Conservation (phyloP, 2,888 invertebrate species). For the Nomada fabriciana region DNA sequence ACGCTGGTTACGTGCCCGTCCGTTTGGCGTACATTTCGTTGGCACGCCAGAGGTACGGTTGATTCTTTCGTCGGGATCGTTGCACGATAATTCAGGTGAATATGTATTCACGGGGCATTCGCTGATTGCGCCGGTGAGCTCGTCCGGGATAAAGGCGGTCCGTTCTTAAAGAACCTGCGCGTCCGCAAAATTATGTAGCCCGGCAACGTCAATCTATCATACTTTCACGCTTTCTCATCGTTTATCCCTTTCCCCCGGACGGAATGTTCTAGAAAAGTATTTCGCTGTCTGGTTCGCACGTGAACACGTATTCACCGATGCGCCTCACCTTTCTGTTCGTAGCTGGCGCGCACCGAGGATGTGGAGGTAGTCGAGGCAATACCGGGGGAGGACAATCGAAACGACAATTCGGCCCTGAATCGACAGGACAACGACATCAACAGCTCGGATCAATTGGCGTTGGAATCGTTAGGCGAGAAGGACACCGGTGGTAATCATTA, state of each 20-base stretch:
- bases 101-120: slow-evolving; percentile 25
- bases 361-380: slow-evolving; percentile 89
- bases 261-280: slow-evolving; percentile 29
- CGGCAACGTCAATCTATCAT: slow-evolving; percentile 55
- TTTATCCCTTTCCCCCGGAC: slow-evolving; percentile 35
- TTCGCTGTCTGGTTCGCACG: slow-evolving; percentile 20
- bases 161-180: slow-evolving; percentile 35
- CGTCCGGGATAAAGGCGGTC: slow-evolving; percentile 38
- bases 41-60: slow-evolving; percentile 17
- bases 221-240: slow-evolving; percentile 62
- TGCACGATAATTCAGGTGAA: slow-evolving; percentile 54
- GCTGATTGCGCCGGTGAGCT: slow-evolving; percentile 34
- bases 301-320: slow-evolving; percentile 2
- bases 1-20: neutral
- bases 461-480: slow-evolving; percentile 89
- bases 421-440: slow-evolving; percentile 88
- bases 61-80: slow-evolving; percentile 32
- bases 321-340: slow-evolving; percentile 46
- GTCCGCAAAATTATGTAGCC: slow-evolving; percentile 57
- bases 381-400: slow-evolving; percentile 85
- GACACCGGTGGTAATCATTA: slow-evolving; percentile 80
- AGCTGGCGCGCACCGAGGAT: slow-evolving; percentile 85
- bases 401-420: slow-evolving; percentile 85
- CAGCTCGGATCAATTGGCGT: slow-evolving; percentile 89
- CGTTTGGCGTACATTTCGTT: slow-evolving; percentile 21